A percentile compares a stretch with the other conserved stretches of the same genome.
phyloP scores from a whole-genome alignment of 2,888 invertebrate genomes.

The Lepidochitona cinerea region DNA sequence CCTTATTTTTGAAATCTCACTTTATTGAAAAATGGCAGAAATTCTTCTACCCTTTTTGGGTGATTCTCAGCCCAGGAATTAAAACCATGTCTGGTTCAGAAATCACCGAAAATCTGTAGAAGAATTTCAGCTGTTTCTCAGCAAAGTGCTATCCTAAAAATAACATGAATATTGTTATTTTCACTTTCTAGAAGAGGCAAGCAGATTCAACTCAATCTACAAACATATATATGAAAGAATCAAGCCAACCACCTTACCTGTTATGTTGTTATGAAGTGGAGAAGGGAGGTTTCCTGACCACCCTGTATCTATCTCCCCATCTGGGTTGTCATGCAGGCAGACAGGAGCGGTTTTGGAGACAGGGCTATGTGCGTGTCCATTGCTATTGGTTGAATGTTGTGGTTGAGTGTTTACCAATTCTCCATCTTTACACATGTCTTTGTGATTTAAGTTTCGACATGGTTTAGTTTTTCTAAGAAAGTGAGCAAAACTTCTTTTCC shows the following conservation, averaged over 20 bases:
- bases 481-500: slow-evolving; percentile 60
- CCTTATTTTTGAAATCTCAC: no score
- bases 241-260: slow-evolving; percentile 6
- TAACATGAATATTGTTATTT: no score
- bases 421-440: slow-evolving; percentile 41
- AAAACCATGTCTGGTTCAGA: no score
- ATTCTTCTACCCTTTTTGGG: no score
- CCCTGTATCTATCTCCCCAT: not conserved
- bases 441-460: slow-evolving; percentile 17
- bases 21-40: no score
- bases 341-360: slow-evolving; percentile 32
- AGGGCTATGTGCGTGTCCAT: slow-evolving; percentile 38
- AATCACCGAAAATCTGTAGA: no score
- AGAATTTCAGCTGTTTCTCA: no score
- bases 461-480: slow-evolving; percentile 54
- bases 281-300: not conserved
- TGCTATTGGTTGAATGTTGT: slow-evolving; percentile 36
- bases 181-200: no score
- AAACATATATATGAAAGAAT: no score
- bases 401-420: slow-evolving; percentile 46
- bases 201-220: no score
- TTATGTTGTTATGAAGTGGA: slow-evolving; percentile 9
- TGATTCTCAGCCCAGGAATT: no score
- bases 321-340: slow-evolving; percentile 21
- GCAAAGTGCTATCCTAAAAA: no score